These are phyloP conservation scores for Sycon ciliatum DNA, from an alignment of 37 sponge, comb jelly and placozoan species.

Conservation along the genomic window DNA sequence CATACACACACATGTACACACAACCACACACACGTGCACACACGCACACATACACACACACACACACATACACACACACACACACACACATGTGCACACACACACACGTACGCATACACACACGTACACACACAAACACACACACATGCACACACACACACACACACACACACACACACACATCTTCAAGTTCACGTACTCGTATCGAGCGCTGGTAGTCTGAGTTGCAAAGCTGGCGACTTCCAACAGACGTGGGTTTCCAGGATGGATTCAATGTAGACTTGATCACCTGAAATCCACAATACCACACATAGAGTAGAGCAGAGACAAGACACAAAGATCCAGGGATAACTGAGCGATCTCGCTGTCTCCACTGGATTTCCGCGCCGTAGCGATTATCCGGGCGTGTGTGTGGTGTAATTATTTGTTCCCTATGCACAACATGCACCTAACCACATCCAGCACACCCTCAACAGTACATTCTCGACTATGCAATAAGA, in stretches of 20 bases:
- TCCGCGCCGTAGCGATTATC: too few relatives aligned
- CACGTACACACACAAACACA: not conserved
- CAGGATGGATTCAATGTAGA: conserved; percentile 76
- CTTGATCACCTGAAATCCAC: too few relatives aligned
- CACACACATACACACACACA: not conserved
- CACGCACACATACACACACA: conserved; percentile 5
- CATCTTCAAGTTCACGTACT: too few relatives aligned
- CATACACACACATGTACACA: not conserved
- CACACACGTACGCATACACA: not conserved
- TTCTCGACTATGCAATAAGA: too few relatives aligned
- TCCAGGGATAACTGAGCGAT: too few relatives aligned
- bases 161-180: conserved; percentile 23
- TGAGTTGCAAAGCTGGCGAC: conserved; percentile 35
- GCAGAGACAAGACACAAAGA: too few relatives aligned
- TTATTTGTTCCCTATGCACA: too few relatives aligned
- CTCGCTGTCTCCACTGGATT: too few relatives aligned
- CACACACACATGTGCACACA: not conserved
- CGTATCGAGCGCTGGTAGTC: conserved; percentile 40
- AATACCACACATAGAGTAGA: too few relatives aligned
- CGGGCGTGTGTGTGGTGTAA: too few relatives aligned
- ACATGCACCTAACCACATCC: too few relatives aligned
- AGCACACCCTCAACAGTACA: too few relatives aligned
- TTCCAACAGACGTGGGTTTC: conserved; percentile 43
- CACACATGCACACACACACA: not conserved
- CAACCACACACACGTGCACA: conserved; percentile 23